Base-by-base conservation (phyloP, 2,113 vertebrate species). In the Morphnarchus princeps region DNA sequence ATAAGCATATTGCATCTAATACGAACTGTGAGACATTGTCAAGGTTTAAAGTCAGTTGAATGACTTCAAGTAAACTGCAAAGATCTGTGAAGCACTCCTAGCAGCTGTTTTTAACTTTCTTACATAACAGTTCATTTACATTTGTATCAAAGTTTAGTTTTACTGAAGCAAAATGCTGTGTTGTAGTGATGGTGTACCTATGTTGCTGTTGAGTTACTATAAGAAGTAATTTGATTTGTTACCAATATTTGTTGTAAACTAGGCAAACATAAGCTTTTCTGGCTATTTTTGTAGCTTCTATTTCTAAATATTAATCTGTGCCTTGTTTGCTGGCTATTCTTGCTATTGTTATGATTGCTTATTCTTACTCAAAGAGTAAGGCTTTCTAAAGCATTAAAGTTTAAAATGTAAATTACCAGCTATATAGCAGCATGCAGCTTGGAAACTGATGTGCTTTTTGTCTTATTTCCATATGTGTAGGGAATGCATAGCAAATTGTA, bases 341-440 rank as follows among this genome's bases (percentile, higher is more conserved):
- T 66, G 11, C 59, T 67, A 12, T 42, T 80, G n/a, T 74, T 74
- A 31, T 66, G 65, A 70, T 93, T 89, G 77, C 72, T 82, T 88
- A 58, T 84, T 87, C 81, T 89, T 87, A 50, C 29, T 79, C 26
- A 57, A 63, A 63, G 54, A 57, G 10, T 59, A 61, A 77, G 79
- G 47, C 32, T 80, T 93, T 80, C 69, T 50, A 54, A 54, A 29
- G 52, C 52, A 54, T 54, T 54, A 5, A 66, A 72, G 65, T 82
- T 89, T 47, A 55, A 87, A 82, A 85, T 87, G 73, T 73, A 63
- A 69, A 84, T 91, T 79, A 45, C 26, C 62, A 81, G 57, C 67
- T 95, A 7, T 43, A 11, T 76, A 63, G 21, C 76, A 86, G 69
- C 66, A n/a, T 29, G 55, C 62, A 62, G n/a, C 57, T 89, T 91